Percentiles rank a stretch among this genome's conserved stretches.
Evolutionary conservation across 2,888 invertebrate species (phyloP).

Genomic region (Lepidocyrtoides sp.): DNA sequence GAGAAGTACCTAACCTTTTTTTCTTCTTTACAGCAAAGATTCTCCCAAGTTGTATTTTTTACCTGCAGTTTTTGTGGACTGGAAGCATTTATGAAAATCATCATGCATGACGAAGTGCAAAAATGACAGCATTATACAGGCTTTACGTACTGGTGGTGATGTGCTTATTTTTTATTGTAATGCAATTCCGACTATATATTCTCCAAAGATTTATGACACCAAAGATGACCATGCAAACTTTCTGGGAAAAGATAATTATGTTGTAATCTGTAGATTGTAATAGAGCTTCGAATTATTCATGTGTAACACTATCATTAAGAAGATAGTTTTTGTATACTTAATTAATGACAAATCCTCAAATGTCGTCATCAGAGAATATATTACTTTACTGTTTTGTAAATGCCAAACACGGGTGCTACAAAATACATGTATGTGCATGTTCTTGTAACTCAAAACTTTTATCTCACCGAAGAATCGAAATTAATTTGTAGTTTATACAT

Average conservation of each 20-base stretch:
- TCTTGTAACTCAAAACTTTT: background rate
- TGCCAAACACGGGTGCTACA: background rate
- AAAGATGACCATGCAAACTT: constrained; percentile 49
- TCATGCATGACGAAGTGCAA: background rate
- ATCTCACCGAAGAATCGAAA: too few species aligned
- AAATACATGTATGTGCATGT: background rate
- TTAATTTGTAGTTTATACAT: too few species aligned
- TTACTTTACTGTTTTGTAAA: background rate
- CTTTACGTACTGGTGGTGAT: background rate
- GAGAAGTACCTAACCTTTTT: background rate
- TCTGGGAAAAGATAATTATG: background rate
- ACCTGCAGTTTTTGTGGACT: background rate
- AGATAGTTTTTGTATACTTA: background rate
- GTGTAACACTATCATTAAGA: background rate
- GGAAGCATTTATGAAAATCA: background rate
- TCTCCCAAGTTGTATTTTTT: constrained; percentile 16
- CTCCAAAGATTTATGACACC: constrained; percentile 50
- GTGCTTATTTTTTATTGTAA: background rate
- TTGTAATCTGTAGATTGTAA: background rate
- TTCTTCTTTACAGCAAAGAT: background rate
- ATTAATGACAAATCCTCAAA: background rate
- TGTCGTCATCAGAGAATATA: background rate
- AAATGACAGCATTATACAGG: background rate
- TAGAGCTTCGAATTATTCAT: background rate
- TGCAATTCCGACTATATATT: background rate